Evolutionary conservation across 2,888 invertebrate genomes (phyloP).

Genomic region (Panopea generosa): DNA sequence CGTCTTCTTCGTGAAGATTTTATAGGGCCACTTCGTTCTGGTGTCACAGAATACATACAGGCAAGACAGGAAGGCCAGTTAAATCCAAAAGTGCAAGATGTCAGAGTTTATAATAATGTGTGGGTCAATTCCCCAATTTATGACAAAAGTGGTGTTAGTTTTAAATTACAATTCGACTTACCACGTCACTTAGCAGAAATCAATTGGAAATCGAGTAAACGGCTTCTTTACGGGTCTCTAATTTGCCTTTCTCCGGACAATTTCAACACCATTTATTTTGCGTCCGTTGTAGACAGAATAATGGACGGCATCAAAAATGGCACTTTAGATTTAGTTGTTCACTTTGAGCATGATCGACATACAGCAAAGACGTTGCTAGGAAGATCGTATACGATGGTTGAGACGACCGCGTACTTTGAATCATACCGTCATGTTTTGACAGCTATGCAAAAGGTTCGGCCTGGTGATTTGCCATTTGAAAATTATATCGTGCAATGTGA

Average conservation of each 20-base stretch:
- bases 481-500: slow-evolving; percentile 66
- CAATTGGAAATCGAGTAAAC: slow-evolving; percentile 86
- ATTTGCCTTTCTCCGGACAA: slow-evolving; percentile 90
- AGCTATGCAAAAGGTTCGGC: slow-evolving; percentile 88
- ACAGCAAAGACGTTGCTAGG: background rate
- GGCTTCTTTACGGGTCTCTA: slow-evolving; percentile 90
- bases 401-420: slow-evolving; percentile 92
- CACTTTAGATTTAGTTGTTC: slow-evolving; percentile 26
- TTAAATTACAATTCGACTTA: slow-evolving; percentile 57
- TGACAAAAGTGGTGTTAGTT: slow-evolving; percentile 64
- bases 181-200: slow-evolving; percentile 36
- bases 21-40: slow-evolving; percentile 90
- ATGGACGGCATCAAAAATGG: slow-evolving; percentile 58
- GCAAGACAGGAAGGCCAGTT: background rate
- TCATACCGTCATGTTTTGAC: slow-evolving; percentile 91
- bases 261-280: slow-evolving; percentile 90
- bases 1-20: slow-evolving; percentile 93
- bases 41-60: slow-evolving; percentile 75
- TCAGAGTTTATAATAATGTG: slow-evolving; percentile 74
- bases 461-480: slow-evolving; percentile 65
- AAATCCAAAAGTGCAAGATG: slow-evolving; percentile 41
- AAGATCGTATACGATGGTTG: slow-evolving; percentile 88
- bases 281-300: slow-evolving; percentile 86
- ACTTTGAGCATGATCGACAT: slow-evolving; percentile 51
- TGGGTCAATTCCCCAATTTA: slow-evolving; percentile 60